Evolutionary conservation across 1,140 invertebrate genomes (phyloP).

Genomic region (Microvelia longipes): DNA sequence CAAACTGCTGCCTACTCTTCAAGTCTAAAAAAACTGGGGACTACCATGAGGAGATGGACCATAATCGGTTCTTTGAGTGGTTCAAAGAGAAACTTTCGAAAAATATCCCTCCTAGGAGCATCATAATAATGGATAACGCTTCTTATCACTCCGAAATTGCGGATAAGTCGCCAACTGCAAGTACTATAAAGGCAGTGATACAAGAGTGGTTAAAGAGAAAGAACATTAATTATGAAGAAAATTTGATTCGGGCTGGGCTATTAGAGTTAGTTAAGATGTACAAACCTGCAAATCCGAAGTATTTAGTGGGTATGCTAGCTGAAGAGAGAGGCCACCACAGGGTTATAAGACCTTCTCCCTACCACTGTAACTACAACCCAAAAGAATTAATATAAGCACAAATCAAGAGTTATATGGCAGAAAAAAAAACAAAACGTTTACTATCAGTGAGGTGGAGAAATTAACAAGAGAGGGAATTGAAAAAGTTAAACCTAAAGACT

Average conservation of each 20-base stretch:
- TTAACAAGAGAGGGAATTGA: neutral
- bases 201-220: neutral
- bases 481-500: neutral
- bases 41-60: neutral
- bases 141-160: neutral
- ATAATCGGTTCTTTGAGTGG: neutral
- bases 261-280: neutral
- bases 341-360: neutral
- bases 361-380: neutral
- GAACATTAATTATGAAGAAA: neutral
- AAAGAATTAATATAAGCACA: neutral
- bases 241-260: neutral
- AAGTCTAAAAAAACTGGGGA: neutral
- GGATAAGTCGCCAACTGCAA: neutral
- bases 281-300: neutral
- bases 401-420: neutral
- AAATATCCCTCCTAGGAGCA: neutral
- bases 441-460: neutral
- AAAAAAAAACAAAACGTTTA: neutral
- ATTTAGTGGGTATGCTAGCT: neutral
- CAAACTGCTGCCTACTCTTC: neutral
- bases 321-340: neutral
- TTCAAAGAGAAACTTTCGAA: neutral
- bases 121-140: neutral
- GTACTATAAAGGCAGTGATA: neutral